Evolutionary conservation across 2,888 invertebrate genomes (phyloP).

Genomic region (Biston stratarius): DNA sequence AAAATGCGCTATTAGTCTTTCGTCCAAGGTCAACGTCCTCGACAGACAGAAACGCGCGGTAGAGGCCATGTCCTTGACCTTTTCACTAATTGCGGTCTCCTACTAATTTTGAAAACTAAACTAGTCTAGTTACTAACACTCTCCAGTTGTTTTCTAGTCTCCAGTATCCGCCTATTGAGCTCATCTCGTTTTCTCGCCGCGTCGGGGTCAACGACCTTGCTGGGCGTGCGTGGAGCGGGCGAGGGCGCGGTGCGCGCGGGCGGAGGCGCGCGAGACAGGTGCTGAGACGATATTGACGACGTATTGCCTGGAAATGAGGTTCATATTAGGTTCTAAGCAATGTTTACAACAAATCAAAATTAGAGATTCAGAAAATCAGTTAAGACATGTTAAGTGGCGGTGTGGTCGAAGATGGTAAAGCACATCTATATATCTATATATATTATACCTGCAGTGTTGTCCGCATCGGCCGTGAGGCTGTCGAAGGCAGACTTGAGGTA

Average conservation of each 20-base stretch:
- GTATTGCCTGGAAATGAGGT: slow-evolving; percentile 66
- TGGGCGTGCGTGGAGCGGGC: slow-evolving; percentile 84
- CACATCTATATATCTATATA: too few relatives aligned
- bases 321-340: neutral
- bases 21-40: too few relatives aligned
- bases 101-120: too few relatives aligned
- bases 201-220: slow-evolving; percentile 87
- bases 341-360: too few relatives aligned
- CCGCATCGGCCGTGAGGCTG: slow-evolving; percentile 89
- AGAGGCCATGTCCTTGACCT: too few relatives aligned
- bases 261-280: slow-evolving; percentile 69
- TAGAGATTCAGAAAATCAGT: too few relatives aligned
- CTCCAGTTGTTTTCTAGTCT: slow-evolving; percentile 94
- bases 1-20: too few relatives aligned
- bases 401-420: too few relatives aligned
- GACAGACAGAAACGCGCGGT: too few relatives aligned
- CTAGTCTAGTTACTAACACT: slow-evolving; percentile 90
- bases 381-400: too few relatives aligned
- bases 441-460: slow-evolving; percentile 63
- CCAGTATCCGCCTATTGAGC: slow-evolving; percentile 91
- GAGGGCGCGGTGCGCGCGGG: slow-evolving; percentile 70
- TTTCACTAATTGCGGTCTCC: too few relatives aligned
- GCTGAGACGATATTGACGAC: slow-evolving; percentile 89
- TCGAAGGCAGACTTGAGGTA: slow-evolving; percentile 90
- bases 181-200: slow-evolving; percentile 91